A percentile compares a stretch with the other conserved stretches of the same genome.
Evolutionary conservation across 2,797 vertebrate species (phyloP).

Genomic region (Pseudochirops corinnae): DNA sequence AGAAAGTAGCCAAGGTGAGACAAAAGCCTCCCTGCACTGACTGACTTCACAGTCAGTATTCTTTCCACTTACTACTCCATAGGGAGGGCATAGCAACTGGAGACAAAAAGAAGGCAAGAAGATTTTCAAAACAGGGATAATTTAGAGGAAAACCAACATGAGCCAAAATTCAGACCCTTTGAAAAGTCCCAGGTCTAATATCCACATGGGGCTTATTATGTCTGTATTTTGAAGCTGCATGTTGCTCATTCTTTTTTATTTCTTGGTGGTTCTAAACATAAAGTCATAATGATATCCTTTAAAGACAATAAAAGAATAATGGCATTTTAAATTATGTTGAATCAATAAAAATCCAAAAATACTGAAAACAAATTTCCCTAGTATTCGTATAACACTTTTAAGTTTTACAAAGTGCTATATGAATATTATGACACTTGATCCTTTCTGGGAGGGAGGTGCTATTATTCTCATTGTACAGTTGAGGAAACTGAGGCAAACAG

Average conservation of each 20-base stretch:
- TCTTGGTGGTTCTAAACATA: not conserved
- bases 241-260: not conserved
- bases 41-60: not conserved
- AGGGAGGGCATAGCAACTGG: not conserved
- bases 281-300: not conserved
- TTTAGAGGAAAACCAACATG: not conserved
- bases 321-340: slow-evolving; percentile 35
- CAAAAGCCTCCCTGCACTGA: not conserved
- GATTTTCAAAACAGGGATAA: slow-evolving; percentile 12
- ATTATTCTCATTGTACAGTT: not conserved
- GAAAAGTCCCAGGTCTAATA: not conserved
- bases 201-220: not conserved
- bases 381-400: not conserved
- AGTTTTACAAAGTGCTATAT: not conserved
- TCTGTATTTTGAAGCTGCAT: not conserved
- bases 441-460: not conserved
- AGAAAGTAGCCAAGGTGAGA: not conserved
- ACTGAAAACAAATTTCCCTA: not conserved
- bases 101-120: not conserved
- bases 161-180: not conserved
- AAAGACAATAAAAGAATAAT: slow-evolving; percentile 36
- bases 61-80: not conserved
- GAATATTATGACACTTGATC: not conserved
- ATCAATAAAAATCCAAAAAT: slow-evolving; percentile 15
- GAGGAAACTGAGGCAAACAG: not conserved